Evolutionary conservation across 2,888 invertebrate genomes (phyloP).

Genomic region (Metacarcinus magister): DNA sequence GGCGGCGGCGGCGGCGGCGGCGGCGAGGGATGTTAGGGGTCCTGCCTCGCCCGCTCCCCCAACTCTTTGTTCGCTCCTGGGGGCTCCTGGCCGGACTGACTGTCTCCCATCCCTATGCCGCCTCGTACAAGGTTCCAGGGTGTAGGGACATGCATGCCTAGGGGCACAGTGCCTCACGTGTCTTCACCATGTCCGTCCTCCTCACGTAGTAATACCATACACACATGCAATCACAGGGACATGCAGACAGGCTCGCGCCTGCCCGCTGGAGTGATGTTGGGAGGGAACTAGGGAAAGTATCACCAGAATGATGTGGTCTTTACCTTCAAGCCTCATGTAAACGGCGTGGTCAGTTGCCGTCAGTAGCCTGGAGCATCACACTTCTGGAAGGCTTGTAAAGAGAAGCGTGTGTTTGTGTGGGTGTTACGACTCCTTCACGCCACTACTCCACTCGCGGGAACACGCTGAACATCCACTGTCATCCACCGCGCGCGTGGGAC

Average conservation of each 20-base stretch:
- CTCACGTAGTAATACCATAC: neutral
- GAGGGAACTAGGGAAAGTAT: slow-evolving; percentile 7
- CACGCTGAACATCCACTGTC: slow-evolving; percentile 62
- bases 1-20: neutral
- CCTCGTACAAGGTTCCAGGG: slow-evolving; percentile 11
- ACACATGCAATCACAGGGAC: neutral
- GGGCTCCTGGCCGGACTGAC: slow-evolving; percentile 52
- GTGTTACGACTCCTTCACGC: slow-evolving; percentile 32
- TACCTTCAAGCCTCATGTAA: slow-evolving; percentile 80
- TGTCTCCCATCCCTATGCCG: neutral
- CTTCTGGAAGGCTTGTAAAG: neutral
- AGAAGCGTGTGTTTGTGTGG: neutral
- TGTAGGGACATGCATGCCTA: neutral
- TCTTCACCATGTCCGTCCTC: neutral
- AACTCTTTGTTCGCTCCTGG: slow-evolving; percentile 68
- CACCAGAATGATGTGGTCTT: neutral
- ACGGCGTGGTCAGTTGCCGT: slow-evolving; percentile 66
- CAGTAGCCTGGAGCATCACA: slow-evolving; percentile 52
- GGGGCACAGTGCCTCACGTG: slow-evolving; percentile 8
- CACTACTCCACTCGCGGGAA: slow-evolving; percentile 53
- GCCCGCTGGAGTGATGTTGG: neutral
- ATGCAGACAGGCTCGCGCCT: neutral
- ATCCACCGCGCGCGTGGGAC: slow-evolving; percentile 59
- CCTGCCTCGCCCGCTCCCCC: slow-evolving; percentile 45
- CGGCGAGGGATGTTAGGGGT: slow-evolving; percentile 56